phyloP scores from a whole-genome alignment of 2,797 vertebrate genomes.

The Netta rufina region DNA sequence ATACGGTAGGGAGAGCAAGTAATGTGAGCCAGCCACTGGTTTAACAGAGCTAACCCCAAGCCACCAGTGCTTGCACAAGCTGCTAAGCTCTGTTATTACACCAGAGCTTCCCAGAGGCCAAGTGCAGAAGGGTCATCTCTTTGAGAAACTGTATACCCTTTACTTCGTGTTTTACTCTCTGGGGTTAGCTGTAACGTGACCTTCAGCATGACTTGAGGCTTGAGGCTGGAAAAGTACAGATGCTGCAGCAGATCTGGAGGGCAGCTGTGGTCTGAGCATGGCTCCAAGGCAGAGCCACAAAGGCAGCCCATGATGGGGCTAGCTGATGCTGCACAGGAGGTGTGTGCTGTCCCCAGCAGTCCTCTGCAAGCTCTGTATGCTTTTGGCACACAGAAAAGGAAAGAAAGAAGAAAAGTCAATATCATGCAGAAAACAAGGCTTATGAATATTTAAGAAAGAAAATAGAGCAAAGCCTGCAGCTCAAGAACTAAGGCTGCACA shows the following conservation, averaged over 20 bases:
- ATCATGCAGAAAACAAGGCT: constrained; percentile 49
- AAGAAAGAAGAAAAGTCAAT: constrained; percentile 67
- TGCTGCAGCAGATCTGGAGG: constrained; percentile 66
- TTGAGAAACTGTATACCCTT: constrained; percentile 59
- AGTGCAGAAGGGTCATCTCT: constrained; percentile 52
- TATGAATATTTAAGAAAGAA: constrained; percentile 35
- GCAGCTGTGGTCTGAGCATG: constrained; percentile 73
- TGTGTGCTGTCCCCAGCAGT: constrained; percentile 57
- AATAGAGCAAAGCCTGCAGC: not conserved
- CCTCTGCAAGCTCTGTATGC: constrained; percentile 76
- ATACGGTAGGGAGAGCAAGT: constrained; percentile 68
- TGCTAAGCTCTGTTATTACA: constrained; percentile 76
- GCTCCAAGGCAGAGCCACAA: constrained; percentile 68
- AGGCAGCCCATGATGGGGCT: constrained; percentile 72
- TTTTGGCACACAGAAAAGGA: constrained; percentile 77
- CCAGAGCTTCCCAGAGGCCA: constrained; percentile 59
- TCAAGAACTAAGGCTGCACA: constrained; percentile 10
- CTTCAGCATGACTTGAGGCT: constrained; percentile 56
- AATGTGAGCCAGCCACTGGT: constrained; percentile 78
- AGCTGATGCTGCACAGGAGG: constrained; percentile 79
- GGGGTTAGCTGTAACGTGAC: constrained; percentile 62
- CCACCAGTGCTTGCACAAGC: constrained; percentile 72
- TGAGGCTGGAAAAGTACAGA: constrained; percentile 61
- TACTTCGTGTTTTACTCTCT: constrained; percentile 28
- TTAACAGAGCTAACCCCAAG: constrained; percentile 77